phyloP scores from a whole-genome alignment of 2,888 invertebrate genomes.

The Eulithis testata region DNA sequence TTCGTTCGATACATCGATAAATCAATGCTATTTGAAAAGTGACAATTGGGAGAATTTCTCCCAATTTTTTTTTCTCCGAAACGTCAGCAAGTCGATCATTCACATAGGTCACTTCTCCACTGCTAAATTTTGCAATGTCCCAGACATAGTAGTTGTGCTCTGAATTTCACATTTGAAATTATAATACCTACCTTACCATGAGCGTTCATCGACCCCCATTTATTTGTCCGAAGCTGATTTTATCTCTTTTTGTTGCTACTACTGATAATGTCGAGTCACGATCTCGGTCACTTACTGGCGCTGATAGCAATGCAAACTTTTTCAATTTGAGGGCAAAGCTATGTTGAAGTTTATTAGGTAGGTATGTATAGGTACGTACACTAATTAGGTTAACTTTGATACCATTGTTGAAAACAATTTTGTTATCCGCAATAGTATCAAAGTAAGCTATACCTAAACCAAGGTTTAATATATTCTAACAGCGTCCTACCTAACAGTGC shows the following conservation, averaged over 20 bases:
- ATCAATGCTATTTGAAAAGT: background rate
- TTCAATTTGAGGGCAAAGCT: background rate
- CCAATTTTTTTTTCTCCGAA: too few species aligned
- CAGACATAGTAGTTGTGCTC: background rate
- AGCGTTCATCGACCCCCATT: slow-evolving; percentile 32
- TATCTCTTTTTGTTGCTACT: slow-evolving; percentile 25
- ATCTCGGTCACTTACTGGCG: slow-evolving; percentile 27
- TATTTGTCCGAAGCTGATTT: slow-evolving; percentile 17
- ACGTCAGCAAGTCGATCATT: too few species aligned
- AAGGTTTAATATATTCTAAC: too few species aligned
- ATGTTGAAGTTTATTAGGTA: too few species aligned
- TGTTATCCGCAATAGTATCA: background rate
- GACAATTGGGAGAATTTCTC: too few species aligned
- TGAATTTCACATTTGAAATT: background rate
- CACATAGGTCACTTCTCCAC: background rate
- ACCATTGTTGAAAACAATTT: too few species aligned
- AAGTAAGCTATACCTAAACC: background rate
- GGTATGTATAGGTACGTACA: too few species aligned
- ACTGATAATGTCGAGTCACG: slow-evolving; percentile 29
- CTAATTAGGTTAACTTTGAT: too few species aligned
- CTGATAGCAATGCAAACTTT: background rate
- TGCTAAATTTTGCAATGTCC: background rate
- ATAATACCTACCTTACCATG: too few species aligned
- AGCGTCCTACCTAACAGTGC: too few species aligned
- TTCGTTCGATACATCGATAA: background rate